A percentile compares a stretch with the other conserved stretches of the same genome.
phyloP scores from a whole-genome alignment of 2,113 vertebrate genomes.

The Salvelinus fontinalis region DNA sequence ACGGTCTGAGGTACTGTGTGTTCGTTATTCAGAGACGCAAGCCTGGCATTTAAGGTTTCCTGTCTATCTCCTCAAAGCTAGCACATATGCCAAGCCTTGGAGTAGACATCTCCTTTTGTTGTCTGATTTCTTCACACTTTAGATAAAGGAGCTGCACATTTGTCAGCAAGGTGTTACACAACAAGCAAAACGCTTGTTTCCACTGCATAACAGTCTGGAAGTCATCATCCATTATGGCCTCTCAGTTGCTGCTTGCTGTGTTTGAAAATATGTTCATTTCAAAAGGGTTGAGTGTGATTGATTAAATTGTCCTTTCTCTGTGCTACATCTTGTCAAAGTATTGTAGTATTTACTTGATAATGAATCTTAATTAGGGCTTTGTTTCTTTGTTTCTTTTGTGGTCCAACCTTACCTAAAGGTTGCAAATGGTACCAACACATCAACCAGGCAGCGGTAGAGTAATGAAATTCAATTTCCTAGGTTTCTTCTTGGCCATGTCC shows the following conservation, averaged over 20 bases:
- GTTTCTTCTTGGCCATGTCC: constrained; percentile 58
- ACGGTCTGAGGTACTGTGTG: neutral
- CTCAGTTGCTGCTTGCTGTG: neutral
- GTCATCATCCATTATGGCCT: neutral
- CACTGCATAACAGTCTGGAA: no score
- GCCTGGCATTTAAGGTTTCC: constrained; percentile 64
- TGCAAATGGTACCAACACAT: constrained; percentile 22
- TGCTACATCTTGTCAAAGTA: no score
- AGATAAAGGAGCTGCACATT: neutral
- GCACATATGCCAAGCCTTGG: constrained; percentile 16
- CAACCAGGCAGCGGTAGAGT: constrained; percentile 51
- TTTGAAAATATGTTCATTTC: no score
- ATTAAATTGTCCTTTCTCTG: no score
- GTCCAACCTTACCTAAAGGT: neutral
- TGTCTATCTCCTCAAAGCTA: constrained; percentile 35
- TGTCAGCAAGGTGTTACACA: neutral
- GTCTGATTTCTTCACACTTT: neutral
- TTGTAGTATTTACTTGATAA: neutral
- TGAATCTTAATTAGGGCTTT: neutral
- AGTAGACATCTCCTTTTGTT: constrained; percentile 25
- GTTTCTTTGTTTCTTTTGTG: neutral
- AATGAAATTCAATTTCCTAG: constrained; percentile 61
- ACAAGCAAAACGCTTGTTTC: neutral
- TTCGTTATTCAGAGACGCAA: constrained; percentile 45
- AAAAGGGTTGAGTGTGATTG: no score